Evolutionary conservation across 2,797 vertebrate species (phyloP).

Genomic region (Cossypha heuglini): DNA sequence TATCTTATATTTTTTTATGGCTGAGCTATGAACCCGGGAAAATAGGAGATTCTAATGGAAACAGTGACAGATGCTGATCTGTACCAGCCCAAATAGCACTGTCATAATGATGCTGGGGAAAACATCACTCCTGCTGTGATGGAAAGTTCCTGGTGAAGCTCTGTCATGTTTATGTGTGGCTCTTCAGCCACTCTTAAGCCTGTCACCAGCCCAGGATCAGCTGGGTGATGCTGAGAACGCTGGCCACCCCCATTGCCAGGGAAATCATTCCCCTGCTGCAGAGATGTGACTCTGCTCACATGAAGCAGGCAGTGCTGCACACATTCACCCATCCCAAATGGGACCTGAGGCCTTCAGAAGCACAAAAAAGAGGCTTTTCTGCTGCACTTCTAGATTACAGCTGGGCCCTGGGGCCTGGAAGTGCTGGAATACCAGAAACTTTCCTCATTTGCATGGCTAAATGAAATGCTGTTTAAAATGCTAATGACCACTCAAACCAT

Average conservation of each 20-base stretch:
- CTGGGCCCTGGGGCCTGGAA: neutral
- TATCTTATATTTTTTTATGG: constrained; percentile 38
- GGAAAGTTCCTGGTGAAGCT: neutral
- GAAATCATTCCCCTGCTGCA: neutral
- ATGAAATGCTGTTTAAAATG: neutral
- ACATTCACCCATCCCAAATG: neutral
- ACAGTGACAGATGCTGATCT: constrained; percentile 52
- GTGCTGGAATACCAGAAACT: neutral
- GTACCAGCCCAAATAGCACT: neutral
- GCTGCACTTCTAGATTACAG: neutral
- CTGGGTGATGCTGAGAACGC: neutral
- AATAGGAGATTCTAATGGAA: constrained; percentile 50
- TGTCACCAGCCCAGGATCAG: neutral
- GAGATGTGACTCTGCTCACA: neutral
- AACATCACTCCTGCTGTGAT: constrained; percentile 20
- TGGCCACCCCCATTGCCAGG: neutral
- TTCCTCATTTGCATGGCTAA: neutral
- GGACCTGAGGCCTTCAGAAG: neutral
- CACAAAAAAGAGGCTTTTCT: neutral
- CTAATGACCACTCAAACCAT: neutral
- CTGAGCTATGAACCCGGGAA: constrained; percentile 5
- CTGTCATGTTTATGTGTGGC: neutral
- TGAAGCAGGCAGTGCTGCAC: neutral
- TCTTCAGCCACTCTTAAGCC: neutral
- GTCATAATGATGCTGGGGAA: constrained; percentile 16